phyloP scores from a whole-genome alignment of 1,140 invertebrate species.

The Ylistrum balloti region DNA sequence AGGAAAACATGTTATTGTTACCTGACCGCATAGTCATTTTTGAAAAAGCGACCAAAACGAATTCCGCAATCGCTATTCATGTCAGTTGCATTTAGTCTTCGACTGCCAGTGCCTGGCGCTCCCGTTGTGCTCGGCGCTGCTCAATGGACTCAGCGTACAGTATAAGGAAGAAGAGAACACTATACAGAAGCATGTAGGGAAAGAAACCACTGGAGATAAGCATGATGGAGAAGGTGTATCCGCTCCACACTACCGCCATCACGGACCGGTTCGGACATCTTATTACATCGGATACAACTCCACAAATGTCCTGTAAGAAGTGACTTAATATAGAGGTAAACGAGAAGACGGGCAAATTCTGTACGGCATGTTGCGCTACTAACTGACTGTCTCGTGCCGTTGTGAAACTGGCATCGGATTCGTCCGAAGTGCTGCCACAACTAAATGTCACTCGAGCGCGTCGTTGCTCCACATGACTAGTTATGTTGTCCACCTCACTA shows the following conservation, averaged over 20 bases:
- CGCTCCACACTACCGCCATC: constrained; percentile 62
- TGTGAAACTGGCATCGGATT: constrained; percentile 16
- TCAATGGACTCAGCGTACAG: constrained; percentile 59
- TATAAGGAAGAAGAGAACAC: constrained; percentile 57
- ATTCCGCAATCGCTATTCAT: no score
- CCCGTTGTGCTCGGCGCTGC: constrained; percentile 28
- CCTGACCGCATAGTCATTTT: no score
- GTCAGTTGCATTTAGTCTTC: background rate
- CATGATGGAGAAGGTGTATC: constrained; percentile 60
- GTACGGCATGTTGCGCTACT: background rate
- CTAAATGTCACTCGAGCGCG: constrained; percentile 6
- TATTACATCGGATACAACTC: constrained; percentile 49
- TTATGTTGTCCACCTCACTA: constrained; percentile 41
- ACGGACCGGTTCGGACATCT: constrained; percentile 48
- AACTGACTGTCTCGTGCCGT: constrained; percentile 1
- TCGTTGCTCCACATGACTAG: background rate
- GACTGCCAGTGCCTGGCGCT: background rate
- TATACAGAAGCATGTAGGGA: constrained; percentile 60
- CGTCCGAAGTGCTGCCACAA: background rate
- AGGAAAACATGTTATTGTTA: no score
- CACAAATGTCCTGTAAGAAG: background rate
- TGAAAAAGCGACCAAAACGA: no score
- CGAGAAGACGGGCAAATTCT: background rate
- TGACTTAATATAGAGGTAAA: background rate
- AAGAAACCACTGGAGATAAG: constrained; percentile 60